Evolutionary conservation across 2,797 vertebrate genomes (phyloP), one percentile per base, ranked within the genome.

Genomic region (Craterocephalus amniculus): DNA sequence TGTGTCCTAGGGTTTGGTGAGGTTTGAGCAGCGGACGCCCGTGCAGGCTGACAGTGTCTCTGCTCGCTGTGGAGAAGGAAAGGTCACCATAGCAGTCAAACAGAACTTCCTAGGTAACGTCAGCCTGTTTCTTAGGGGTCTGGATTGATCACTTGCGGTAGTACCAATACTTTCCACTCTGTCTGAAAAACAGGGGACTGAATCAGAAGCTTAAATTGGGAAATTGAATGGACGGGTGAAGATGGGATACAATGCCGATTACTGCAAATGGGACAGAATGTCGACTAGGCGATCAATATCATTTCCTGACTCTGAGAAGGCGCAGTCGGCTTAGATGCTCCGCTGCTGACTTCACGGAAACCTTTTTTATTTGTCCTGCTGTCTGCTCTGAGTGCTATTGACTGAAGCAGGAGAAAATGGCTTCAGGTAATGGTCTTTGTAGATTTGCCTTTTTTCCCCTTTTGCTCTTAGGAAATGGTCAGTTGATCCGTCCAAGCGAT

Each of bases 21-120:
- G 45, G 61, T 58, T 70, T 18, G 58, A 88, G 16, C 63, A 67
- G 80, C 57, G 1, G 6, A 43, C 58, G 14, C 86, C 79, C 0
- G 60, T 79, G 32, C 67, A 83, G 0, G 83, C 88, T 1, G 24
- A 66, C 56, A 93, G 83, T 3, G 72, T 93, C 24, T 72, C 43
- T 0, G 84, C 69, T 34, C 74, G 2, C 35, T 94, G 93, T 14
- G 78, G 79, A 0, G 89, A 92, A 34, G 58, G 3, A 22, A 60
- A 69, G 20, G 69, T 92, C 74, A 54, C 32, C 14, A n/a, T 92
- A 0, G 81, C 86, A 59, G 93, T 93, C 79, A 87, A 89, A 49
- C 73, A 72, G 72, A 83, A 93, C 78, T 88, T 95, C 55, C 76
- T 93, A 16, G 87, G 92, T 91, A 88, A 84, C 38, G 31, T n/a